phyloP scores from a whole-genome alignment of 2,797 vertebrate species.

The Decapterus maruadsi region DNA sequence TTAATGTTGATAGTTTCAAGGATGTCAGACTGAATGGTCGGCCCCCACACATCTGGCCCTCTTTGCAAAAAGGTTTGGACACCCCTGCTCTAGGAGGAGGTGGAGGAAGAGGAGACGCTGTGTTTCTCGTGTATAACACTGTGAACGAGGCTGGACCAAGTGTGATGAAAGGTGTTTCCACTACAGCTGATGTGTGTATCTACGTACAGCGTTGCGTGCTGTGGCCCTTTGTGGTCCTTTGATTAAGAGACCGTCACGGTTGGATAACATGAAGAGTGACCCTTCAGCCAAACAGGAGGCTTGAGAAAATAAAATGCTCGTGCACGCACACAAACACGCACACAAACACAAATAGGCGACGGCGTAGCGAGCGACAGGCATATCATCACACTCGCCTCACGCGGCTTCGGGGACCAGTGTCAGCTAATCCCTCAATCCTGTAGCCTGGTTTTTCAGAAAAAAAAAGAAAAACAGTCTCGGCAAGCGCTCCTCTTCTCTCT shows the following conservation, averaged over 20 bases:
- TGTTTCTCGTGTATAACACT: conserved; percentile 70
- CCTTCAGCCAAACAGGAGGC: conserved; percentile 37
- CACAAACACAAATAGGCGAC: conserved; percentile 18
- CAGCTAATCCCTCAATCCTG: conserved; percentile 74
- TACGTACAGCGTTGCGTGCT: conserved; percentile 31
- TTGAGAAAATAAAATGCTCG: conserved; percentile 25
- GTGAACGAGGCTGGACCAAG: conserved; percentile 68
- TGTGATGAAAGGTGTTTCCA: conserved; percentile 68
- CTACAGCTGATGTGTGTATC: conserved; percentile 69
- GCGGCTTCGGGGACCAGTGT: conserved; percentile 54
- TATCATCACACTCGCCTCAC: conserved; percentile 62
- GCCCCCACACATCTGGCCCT: no score
- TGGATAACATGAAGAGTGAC: conserved; percentile 66
- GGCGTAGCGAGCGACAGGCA: conserved; percentile 48
- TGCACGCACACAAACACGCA: conserved; percentile 1
- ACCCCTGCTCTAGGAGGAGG: not conserved
- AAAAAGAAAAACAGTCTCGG: conserved; percentile 43
- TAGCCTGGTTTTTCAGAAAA: conserved; percentile 46
- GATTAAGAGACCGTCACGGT: conserved; percentile 69
- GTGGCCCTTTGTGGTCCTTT: conserved; percentile 41
- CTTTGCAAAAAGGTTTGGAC: no score
- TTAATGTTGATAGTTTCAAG: no score
- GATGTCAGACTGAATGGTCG: no score
- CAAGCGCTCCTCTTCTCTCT: conserved; percentile 51
- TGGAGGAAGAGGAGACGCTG: conserved; percentile 47